Evolutionary conservation across 2,888 invertebrate species (phyloP), one percentile per base, ranked within the genome.

Genomic region (Cotesia congregata): DNA sequence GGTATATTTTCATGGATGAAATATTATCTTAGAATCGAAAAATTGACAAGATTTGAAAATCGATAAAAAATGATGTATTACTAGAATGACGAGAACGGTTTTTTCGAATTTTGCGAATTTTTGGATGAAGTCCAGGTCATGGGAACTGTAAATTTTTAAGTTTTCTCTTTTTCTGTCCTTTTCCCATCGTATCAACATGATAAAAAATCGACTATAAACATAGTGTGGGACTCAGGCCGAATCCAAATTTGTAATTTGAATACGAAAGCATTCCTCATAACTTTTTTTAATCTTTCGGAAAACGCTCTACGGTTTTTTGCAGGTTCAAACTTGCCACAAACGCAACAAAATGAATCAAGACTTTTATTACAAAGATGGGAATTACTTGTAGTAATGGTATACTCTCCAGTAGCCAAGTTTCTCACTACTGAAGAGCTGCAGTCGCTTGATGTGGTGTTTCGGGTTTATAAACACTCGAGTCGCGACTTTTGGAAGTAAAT

Each of bases 121-220:
- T 41, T 17, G 17, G 17, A 17, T 17, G 17, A 1, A 17, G 17
- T 17, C 17, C 17, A 17, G 17, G 17, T 9, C 30, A 67, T 39
- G 1, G 38, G 6, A 1, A 40, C 39, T 41, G 50, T 69, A 17
- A 69, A 50, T 69, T 69, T 69, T 50, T 50, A 69, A 41, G 69
- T 50, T 69, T 69, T 69, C 15, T 69, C 17, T 69, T 62, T 69
- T 69, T 69, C 39, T 69, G 15, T 15, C 17, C 15, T 69, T 69
- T 50, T 69, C 17, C 15, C 40, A 69, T 69, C 5, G 50, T 50
- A 15, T 69, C 17, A 69, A 1, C 3, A 69, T 69, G 69, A 69
- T 69, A 69, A 50, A 17, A 17, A 0, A 62, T 62, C 17, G 69
- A 69, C 41, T 3, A 50, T 41, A 50, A 62, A 17, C 62, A 62